These are phyloP conservation scores for Saccostrea glomerata DNA, from an alignment of 1,140 invertebrate species.

Conservation along the genomic window DNA sequence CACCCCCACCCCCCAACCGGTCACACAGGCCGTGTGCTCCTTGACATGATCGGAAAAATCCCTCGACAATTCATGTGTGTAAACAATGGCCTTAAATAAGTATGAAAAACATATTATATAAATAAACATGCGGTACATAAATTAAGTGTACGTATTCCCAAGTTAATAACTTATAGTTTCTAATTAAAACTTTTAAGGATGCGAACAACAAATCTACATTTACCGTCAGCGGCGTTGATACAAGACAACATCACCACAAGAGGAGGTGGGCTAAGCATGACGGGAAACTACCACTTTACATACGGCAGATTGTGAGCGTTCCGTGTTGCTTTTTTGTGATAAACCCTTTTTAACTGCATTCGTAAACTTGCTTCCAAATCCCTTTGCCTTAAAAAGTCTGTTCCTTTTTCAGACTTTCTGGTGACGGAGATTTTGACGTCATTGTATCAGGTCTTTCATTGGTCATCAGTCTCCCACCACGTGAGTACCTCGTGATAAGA, in stretches of 20 bases:
- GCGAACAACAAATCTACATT: slow-evolving; percentile 9
- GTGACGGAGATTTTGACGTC: slow-evolving; percentile 26
- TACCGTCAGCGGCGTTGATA: neutral
- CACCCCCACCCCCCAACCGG: too few species aligned
- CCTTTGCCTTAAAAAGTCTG: neutral
- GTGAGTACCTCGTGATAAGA: neutral
- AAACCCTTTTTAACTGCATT: neutral
- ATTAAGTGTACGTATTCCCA: neutral
- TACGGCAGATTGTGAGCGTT: slow-evolving; percentile 2
- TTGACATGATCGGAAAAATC: too few species aligned
- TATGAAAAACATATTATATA: too few species aligned
- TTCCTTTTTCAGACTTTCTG: neutral
- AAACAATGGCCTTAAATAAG: too few species aligned
- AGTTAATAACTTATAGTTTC: neutral
- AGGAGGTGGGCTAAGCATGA: neutral
- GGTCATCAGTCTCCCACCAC: neutral
- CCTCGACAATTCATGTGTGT: too few species aligned
- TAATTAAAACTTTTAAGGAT: neutral
- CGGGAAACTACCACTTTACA: neutral
- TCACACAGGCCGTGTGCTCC: too few species aligned
- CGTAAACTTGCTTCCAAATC: neutral
- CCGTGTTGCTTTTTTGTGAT: neutral
- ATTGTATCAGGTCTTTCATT: slow-evolving; percentile 13
- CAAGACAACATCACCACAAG: neutral
- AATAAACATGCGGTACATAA: too few species aligned